Evolutionary conservation across 2,888 invertebrate genomes (phyloP), one percentile per base, ranked within the genome.

Genomic region (Helleia helle): DNA sequence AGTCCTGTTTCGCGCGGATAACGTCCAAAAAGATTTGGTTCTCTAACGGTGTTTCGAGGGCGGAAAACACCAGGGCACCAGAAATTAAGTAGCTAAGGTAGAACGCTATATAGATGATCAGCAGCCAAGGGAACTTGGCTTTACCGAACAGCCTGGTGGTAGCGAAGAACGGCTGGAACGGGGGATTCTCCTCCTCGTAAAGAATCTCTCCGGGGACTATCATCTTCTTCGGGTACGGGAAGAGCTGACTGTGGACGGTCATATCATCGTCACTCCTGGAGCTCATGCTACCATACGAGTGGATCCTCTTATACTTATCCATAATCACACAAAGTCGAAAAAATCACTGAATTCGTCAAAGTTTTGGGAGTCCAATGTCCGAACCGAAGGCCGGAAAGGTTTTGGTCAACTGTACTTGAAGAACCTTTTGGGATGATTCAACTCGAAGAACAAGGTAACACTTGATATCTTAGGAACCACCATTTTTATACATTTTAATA

Each of bases 51-150:
- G 86, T 77, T 66, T 93, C 93, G 47, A 93, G 65, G 8, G 87
- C 74, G 25, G 88, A 87, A 65, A 93, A 93, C 38, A 91, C 86
- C 44, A 89, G 53, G 0, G 91, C 91, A 0, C 93, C 93, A 41
- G 89, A 72, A 12, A 87, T 73, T 58, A 93, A 66, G 65, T 89
- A 93, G 29, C 84, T 64, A 3, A 86, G 48, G 62, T 91, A 91
- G 52, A 90, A 86, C 3, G 87, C 38, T 2, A 89, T 57, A 56
- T 87, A 91, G 13, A 86, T 58, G 5, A 73, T 46, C 46, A 90
- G 71, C 22, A 89, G 67, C 39, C 77, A 84, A 0, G 87, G 81
- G 49, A 87, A 87, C 49, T 87, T 76, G 29, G 86, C 73, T 41
- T 87, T 69, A 1, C 88, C 88, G 46, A 88, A 80, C 38, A 87